Evolutionary conservation across 1,140 invertebrate species (phyloP).

Genomic region (Palaemon carinicauda): DNA sequence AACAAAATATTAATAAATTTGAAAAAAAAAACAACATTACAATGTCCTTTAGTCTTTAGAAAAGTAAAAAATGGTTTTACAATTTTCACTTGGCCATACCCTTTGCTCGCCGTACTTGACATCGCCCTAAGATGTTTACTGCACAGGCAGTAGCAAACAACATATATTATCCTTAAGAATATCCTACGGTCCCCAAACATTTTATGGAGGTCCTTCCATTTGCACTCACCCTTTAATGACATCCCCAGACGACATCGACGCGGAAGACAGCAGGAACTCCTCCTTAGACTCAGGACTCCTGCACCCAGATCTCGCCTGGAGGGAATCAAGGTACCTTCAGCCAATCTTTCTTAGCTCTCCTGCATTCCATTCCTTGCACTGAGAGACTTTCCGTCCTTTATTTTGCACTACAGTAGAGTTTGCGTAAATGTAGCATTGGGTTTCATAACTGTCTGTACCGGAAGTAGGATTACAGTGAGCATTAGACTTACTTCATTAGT

Average conservation of each 20-base stretch:
- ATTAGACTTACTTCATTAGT: too few species aligned
- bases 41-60: too few species aligned
- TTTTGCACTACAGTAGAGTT: neutral
- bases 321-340: slow-evolving; percentile 66
- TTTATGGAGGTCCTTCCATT: neutral
- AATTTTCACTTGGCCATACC: too few species aligned
- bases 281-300: slow-evolving; percentile 67
- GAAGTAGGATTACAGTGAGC: too few species aligned
- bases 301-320: slow-evolving; percentile 82
- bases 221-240: neutral
- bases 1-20: too few species aligned
- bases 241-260: slow-evolving; percentile 71
- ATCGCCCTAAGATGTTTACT: too few species aligned
- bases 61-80: too few species aligned
- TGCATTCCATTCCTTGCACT: neutral
- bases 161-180: too few species aligned
- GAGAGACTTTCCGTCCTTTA: neutral
- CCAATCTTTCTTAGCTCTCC: neutral
- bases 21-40: too few species aligned
- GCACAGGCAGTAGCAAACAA: too few species aligned
- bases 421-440: neutral
- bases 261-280: slow-evolving; percentile 59
- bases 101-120: too few species aligned
- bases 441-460: neutral
- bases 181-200: too few species aligned